Evolutionary conservation across 1,140 invertebrate species (phyloP).

Genomic region (Ceratoteleas bidentatus): DNA sequence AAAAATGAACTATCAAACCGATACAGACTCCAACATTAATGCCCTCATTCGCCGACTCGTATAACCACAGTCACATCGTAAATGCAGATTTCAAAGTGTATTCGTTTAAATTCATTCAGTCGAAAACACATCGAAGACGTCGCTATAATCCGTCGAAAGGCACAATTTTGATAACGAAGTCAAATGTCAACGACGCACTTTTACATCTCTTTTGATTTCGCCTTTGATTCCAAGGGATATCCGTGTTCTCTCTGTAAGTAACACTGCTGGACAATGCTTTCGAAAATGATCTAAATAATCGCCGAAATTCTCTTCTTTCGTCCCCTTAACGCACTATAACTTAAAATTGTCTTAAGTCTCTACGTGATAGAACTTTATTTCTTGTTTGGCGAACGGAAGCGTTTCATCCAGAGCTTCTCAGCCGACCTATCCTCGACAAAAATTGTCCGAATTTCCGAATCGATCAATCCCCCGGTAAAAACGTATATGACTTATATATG

Average conservation of each 20-base stretch:
- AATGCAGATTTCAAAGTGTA: constrained; percentile 52
- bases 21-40: constrained; percentile 7
- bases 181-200: constrained; percentile 66
- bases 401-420: neutral
- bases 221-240: constrained; percentile 38
- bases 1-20: too few relatives aligned
- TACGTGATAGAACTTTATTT: constrained; percentile 39
- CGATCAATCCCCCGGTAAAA: too few relatives aligned
- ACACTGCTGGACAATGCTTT: constrained; percentile 45
- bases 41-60: constrained; percentile 27
- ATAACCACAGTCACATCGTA: constrained; percentile 54
- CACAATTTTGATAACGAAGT: constrained; percentile 79
- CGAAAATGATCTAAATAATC: constrained; percentile 19
- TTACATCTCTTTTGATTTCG: constrained; percentile 32
- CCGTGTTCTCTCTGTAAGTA: constrained; percentile 32
- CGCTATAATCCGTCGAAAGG: constrained; percentile 75
- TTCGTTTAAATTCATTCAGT: constrained; percentile 54
- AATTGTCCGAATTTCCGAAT: too few relatives aligned
- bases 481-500: too few relatives aligned
- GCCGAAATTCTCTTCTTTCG: constrained; percentile 29
- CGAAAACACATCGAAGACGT: constrained; percentile 44
- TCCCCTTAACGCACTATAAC: constrained; percentile 12
- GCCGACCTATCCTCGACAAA: too few relatives aligned
- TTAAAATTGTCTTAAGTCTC: constrained; percentile 31
- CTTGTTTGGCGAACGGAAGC: constrained; percentile 45